Percentiles rank a stretch among this genome's conserved stretches.
Conservation (phyloP, 2,888 invertebrate species). For the Amitus sp. region DNA sequence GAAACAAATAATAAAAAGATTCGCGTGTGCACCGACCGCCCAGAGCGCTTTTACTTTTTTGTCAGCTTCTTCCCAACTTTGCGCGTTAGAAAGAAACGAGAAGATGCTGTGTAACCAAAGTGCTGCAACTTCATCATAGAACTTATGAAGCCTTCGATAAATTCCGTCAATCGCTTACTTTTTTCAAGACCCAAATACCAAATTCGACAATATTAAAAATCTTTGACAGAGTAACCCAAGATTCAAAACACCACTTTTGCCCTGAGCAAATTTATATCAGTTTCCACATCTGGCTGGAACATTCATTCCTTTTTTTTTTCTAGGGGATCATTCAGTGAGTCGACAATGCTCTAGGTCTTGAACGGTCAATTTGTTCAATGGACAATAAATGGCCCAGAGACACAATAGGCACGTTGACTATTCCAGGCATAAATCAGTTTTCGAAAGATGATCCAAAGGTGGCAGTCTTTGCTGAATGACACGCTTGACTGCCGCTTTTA, state of each 20-base stretch:
- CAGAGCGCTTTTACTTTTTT: too few species aligned
- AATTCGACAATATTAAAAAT: too few species aligned
- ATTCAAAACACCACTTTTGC: too few species aligned
- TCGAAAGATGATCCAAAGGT: conserved; percentile 46
- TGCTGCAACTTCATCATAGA: too few species aligned
- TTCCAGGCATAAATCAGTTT: conserved; percentile 54
- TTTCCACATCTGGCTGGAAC: conserved; percentile 44
- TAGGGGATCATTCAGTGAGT: conserved; percentile 50
- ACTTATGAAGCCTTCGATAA: too few species aligned
- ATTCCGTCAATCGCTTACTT: too few species aligned
- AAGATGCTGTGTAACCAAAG: too few species aligned
- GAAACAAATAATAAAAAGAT: conserved; percentile 13
- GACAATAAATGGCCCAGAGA: conserved; percentile 47
- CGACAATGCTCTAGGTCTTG: conserved; percentile 48
- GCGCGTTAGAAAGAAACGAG: too few species aligned
- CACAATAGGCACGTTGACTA: conserved; percentile 44
- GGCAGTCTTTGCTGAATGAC: conserved; percentile 15
- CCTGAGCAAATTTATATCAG: conserved; percentile 29
- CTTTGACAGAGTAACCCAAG: too few species aligned
- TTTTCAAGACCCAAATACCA: too few species aligned
- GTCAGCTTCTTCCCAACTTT: too few species aligned
- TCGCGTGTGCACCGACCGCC: conserved; percentile 38
- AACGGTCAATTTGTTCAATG: conserved; percentile 58
- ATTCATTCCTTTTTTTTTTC: conserved; percentile 42
- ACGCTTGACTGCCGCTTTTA: conserved; percentile 8